Percentiles rank a stretch among this genome's conserved stretches.
Conservation (phyloP, 2,888 invertebrate species). For the Nudaria mundana region DNA sequence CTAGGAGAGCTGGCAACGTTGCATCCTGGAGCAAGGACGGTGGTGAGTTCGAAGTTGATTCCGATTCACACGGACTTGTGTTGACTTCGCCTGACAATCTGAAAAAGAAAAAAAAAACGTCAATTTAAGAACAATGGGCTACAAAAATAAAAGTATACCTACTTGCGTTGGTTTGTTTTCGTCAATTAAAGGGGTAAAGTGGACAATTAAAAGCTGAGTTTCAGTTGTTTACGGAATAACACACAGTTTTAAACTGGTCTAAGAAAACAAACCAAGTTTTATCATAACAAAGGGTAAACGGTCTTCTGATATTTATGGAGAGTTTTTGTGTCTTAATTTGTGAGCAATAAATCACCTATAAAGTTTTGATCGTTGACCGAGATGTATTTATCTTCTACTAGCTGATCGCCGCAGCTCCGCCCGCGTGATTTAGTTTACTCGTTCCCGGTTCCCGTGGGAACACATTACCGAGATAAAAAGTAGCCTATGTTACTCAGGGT, state of each 20-base stretch:
- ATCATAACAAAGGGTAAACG: constrained; percentile 23
- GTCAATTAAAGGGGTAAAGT: constrained; percentile 19
- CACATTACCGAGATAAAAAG: too few species aligned
- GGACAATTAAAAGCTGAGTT: constrained; percentile 18
- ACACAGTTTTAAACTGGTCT: constrained; percentile 30
- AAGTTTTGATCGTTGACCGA: neutral
- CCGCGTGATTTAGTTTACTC: too few species aligned
- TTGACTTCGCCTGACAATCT: constrained; percentile 74
- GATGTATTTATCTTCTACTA: neutral
- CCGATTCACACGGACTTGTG: constrained; percentile 82
- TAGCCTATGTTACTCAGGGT: too few species aligned
- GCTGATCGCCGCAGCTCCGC: too few species aligned
- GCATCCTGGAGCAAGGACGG: constrained; percentile 70
- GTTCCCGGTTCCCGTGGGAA: too few species aligned
- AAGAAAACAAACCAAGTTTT: constrained; percentile 21
- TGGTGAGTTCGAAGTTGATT: constrained; percentile 83
- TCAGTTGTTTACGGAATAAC: constrained; percentile 28
- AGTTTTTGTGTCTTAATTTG: constrained; percentile 29
- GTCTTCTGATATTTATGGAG: constrained; percentile 14
- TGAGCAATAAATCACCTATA: constrained; percentile 9
- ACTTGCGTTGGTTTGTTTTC: constrained; percentile 18
- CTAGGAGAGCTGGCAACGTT: constrained; percentile 67
- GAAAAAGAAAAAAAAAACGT: constrained; percentile 26
- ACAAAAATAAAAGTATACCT: constrained; percentile 7
- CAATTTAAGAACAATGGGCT: constrained; percentile 10